A percentile compares a stretch with the other conserved stretches of the same genome.
Evolutionary conservation across 2,113 vertebrate species (phyloP).

Genomic region (Struthidea cinerea): DNA sequence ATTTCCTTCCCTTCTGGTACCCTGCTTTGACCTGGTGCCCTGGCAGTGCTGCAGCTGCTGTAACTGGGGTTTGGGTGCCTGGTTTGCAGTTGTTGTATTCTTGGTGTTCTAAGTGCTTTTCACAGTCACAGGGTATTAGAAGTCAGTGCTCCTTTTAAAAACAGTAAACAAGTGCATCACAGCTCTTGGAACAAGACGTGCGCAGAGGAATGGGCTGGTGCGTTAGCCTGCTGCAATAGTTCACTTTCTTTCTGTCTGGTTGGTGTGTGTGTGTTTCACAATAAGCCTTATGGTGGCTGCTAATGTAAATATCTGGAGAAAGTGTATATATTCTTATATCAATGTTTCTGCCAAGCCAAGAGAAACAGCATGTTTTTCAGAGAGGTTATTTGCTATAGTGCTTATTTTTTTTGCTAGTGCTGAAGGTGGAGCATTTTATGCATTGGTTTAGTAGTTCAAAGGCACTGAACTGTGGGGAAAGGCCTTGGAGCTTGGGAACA

Average conservation of each 20-base stretch:
- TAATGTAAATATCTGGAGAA: background rate
- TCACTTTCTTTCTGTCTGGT: background rate
- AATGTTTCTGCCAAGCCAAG: background rate
- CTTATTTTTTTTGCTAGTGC: background rate
- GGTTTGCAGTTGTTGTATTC: background rate
- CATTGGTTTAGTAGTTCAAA: background rate
- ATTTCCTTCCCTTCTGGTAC: background rate
- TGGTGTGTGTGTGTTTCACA: background rate
- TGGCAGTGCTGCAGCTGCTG: background rate
- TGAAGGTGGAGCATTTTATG: background rate
- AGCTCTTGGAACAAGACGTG: background rate
- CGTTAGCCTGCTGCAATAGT: background rate
- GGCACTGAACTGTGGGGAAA: background rate
- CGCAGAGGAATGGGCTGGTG: background rate
- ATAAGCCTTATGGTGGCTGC: background rate
- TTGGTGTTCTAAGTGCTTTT: background rate
- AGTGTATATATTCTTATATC: background rate
- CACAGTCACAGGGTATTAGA: background rate
- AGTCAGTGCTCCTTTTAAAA: background rate
- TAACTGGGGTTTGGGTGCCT: background rate
- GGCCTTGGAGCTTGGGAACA: background rate
- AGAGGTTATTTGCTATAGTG: background rate
- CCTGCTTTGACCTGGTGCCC: background rate
- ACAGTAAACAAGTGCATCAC: background rate
- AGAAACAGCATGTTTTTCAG: background rate